Conservation (phyloP, 1,140 invertebrate genomes). For the Brevipalpus yothersi region DNA sequence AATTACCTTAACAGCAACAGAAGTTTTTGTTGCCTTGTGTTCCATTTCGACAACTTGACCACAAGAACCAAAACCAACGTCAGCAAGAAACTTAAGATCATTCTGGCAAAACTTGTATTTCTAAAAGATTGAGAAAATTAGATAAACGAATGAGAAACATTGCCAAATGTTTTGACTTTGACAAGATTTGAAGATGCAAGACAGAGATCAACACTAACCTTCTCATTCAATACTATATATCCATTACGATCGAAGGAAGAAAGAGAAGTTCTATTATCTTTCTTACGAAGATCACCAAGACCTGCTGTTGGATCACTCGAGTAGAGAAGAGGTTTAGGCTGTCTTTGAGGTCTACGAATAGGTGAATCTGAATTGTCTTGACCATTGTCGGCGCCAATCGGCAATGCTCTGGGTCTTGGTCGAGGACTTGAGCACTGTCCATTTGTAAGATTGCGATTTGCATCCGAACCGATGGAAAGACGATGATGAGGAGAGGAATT, state of each 20-base stretch:
- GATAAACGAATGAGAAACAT: neutral
- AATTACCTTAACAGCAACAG: neutral
- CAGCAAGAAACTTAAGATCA: constrained; percentile 31
- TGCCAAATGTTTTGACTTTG: neutral
- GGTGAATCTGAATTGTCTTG: constrained; percentile 2
- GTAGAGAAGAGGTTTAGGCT: neutral
- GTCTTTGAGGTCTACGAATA: neutral
- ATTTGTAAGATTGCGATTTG: neutral
- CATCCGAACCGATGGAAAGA: neutral
- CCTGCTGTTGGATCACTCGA: neutral
- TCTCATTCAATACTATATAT: constrained; percentile 9
- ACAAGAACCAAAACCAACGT: constrained; percentile 82
- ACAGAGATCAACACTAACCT: constrained; percentile 4
- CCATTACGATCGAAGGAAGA: constrained; percentile 10
- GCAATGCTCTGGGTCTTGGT: constrained; percentile 8
- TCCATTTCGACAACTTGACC: constrained; percentile 93
- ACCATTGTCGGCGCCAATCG: constrained; percentile 4
- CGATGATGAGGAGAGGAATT: no score
- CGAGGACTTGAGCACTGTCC: constrained; percentile 7
- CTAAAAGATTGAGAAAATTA: constrained; percentile 5
- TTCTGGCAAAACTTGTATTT: constrained; percentile 11
- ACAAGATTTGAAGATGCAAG: neutral
- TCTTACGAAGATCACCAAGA: neutral
- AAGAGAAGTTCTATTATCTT: constrained; percentile 8
- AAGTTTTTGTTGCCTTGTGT: constrained; percentile 42